phyloP scores from a whole-genome alignment of 2,888 invertebrate genomes.

The Helicoverpa assulta region DNA sequence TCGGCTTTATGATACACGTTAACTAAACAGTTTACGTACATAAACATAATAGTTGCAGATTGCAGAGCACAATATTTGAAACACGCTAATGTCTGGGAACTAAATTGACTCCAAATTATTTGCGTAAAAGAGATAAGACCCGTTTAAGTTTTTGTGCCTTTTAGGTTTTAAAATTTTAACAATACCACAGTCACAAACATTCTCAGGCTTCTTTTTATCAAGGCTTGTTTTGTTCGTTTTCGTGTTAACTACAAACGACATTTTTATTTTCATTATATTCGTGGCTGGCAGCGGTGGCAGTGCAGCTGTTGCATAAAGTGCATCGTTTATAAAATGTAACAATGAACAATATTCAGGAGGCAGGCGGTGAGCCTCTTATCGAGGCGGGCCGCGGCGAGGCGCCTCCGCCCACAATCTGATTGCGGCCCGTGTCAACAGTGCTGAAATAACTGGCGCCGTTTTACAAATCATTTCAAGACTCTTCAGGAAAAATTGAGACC shows the following conservation, averaged over 20 bases:
- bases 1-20: not conserved
- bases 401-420: conserved; percentile 73
- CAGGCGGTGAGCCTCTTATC: conserved; percentile 70
- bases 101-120: not conserved
- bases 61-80: not conserved
- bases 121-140: conserved; percentile 3
- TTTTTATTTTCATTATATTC: conserved; percentile 48
- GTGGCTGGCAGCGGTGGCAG: conserved; percentile 22
- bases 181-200: conserved; percentile 12
- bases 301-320: conserved; percentile 56
- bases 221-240: conserved; percentile 29
- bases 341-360: conserved; percentile 70
- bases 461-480: conserved; percentile 58
- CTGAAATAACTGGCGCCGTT: conserved; percentile 61
- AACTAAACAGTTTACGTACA: not conserved
- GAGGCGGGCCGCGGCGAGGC: conserved; percentile 61
- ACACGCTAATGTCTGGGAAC: not conserved
- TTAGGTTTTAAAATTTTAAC: conserved; percentile 15
- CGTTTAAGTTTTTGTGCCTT: not conserved
- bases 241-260: conserved; percentile 34
- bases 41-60: not conserved
- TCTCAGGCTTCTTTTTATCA: conserved; percentile 31
- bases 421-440: conserved; percentile 62
- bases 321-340: conserved; percentile 66
- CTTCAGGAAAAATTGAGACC: conserved; percentile 44